phyloP scores from a whole-genome alignment of 2,888 invertebrate species.

The Yponomeuta evonymella region DNA sequence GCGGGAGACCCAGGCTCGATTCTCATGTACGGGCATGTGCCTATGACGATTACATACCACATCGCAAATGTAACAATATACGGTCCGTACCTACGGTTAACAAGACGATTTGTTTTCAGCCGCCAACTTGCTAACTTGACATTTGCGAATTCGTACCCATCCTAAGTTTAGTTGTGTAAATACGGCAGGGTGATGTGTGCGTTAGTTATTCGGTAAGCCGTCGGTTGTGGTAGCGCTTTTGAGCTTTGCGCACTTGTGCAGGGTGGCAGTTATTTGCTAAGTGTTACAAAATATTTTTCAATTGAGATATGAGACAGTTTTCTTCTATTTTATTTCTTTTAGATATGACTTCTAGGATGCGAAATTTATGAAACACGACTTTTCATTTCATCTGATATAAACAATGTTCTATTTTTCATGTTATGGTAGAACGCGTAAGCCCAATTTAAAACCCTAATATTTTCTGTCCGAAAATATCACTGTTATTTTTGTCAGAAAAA shows the following conservation, averaged over 20 bases:
- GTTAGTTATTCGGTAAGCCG: neutral
- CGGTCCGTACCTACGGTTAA: neutral
- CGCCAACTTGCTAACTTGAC: slow-evolving; percentile 13
- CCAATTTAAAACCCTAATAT: no score
- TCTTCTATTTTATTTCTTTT: no score
- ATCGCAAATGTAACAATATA: slow-evolving; percentile 1
- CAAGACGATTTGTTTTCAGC: slow-evolving; percentile 2
- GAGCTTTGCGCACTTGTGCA: neutral
- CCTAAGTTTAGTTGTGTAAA: neutral
- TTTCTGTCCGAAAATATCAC: no score
- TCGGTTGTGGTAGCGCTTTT: neutral
- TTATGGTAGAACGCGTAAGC: no score
- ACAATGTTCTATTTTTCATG: no score
- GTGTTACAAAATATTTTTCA: neutral
- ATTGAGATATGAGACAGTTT: no score
- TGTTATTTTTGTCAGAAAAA: no score
- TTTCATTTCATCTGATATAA: no score
- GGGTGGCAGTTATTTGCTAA: neutral
- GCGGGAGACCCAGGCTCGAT: no score
- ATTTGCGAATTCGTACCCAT: slow-evolving; percentile 6
- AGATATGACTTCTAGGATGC: no score
- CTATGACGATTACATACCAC: neutral
- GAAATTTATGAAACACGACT: no score
- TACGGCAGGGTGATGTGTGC: neutral
- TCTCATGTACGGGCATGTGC: no score